Evolutionary conservation across 2,113 vertebrate genomes (phyloP).

Genomic region (Pollimyrus isidori): DNA sequence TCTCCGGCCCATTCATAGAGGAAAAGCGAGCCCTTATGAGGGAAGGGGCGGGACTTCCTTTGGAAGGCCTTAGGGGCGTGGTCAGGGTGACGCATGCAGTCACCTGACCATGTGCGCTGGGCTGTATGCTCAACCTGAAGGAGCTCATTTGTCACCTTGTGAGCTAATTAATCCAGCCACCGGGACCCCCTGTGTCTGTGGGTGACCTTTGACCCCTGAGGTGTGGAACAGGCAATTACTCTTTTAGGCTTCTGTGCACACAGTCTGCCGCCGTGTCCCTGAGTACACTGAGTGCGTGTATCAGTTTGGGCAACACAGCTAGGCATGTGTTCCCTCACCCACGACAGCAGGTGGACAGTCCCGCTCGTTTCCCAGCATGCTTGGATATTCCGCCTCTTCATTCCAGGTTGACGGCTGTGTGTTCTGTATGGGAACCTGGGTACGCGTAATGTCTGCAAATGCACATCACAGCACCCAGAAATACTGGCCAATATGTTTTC

Average conservation of each 20-base stretch:
- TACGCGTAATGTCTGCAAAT: background rate
- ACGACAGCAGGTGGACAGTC: background rate
- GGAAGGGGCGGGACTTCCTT: background rate
- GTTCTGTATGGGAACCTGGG: background rate
- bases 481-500: background rate
- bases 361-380: background rate
- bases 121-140: conserved; percentile 3
- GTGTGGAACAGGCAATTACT: conserved; percentile 49
- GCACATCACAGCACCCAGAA: background rate
- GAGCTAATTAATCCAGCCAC: conserved; percentile 38
- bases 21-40: background rate
- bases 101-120: background rate
- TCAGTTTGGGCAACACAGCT: background rate
- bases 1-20: background rate
- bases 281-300: background rate
- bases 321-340: background rate
- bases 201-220: conserved; percentile 44
- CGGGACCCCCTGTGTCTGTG: conserved; percentile 42
- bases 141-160: conserved; percentile 40
- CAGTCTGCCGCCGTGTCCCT: background rate
- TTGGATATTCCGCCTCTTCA: background rate
- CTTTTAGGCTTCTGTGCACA: conserved; percentile 40
- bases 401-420: background rate
- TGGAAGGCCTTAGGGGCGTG: background rate
- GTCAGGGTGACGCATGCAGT: background rate